Conservation (phyloP, 2,888 invertebrate species). For the Chrysolina americana region DNA sequence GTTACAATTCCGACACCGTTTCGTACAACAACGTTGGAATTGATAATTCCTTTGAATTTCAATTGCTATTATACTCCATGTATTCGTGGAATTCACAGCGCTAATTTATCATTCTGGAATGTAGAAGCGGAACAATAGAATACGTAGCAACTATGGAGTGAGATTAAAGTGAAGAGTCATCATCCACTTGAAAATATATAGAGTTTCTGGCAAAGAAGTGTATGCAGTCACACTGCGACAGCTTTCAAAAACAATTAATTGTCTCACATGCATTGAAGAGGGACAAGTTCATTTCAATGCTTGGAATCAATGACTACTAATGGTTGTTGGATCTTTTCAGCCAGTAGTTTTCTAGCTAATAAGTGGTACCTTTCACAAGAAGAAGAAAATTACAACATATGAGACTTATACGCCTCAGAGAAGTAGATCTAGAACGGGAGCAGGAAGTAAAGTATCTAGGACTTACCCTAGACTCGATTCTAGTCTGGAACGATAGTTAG, state of each 20-base stretch:
- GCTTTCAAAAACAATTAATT: neutral
- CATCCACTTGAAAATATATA: neutral
- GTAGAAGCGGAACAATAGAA: slow-evolving; percentile 6
- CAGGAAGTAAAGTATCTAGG: too few relatives aligned
- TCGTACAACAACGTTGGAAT: slow-evolving; percentile 5
- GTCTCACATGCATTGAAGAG: too few relatives aligned
- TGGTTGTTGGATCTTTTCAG: too few relatives aligned
- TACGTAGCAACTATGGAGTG: neutral
- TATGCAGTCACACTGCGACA: neutral
- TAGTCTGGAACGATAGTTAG: too few relatives aligned
- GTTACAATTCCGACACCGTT: neutral
- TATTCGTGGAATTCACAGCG: neutral
- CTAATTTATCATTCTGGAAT: slow-evolving; percentile 10
- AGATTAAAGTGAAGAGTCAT: slow-evolving; percentile 1
- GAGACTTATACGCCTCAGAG: too few relatives aligned
- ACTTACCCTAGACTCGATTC: too few relatives aligned
- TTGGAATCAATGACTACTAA: too few relatives aligned
- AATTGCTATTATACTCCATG: neutral
- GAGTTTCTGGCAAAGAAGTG: neutral
- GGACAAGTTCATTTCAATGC: too few relatives aligned
- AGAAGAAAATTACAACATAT: too few relatives aligned
- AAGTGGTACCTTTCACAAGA: too few relatives aligned
- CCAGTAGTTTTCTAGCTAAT: too few relatives aligned
- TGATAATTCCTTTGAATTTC: slow-evolving; percentile 9
- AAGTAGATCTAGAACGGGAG: too few relatives aligned